Percentiles rank a stretch among this genome's conserved stretches.
phyloP scores from a whole-genome alignment of 2,797 vertebrate species.

The Mus minutoides region DNA sequence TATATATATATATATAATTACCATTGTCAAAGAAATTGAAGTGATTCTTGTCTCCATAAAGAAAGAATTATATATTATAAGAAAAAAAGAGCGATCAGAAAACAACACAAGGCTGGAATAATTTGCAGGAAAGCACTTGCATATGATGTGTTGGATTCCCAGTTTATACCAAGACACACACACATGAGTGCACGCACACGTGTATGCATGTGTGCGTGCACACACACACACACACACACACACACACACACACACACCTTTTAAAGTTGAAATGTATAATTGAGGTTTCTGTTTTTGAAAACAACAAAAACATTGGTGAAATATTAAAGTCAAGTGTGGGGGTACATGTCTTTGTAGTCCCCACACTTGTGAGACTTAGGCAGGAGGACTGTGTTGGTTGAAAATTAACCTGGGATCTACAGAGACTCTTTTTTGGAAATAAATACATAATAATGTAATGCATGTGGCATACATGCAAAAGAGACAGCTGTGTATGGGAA shows the following conservation, averaged over 20 bases:
- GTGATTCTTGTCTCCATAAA: background rate
- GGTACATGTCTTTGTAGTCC: background rate
- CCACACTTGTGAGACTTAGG: background rate
- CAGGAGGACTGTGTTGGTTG: background rate
- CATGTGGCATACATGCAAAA: background rate
- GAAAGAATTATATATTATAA: background rate
- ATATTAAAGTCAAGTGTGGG: background rate
- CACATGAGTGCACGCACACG: too few relatives aligned
- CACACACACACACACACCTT: background rate
- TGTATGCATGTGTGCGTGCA: background rate
- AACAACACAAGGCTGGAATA: background rate
- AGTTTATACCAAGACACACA: background rate
- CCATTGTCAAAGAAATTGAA: background rate
- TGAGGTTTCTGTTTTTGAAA: background rate
- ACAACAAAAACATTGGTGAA: constrained; percentile 2
- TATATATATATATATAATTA: background rate
- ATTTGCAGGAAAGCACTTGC: background rate
- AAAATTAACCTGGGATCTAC: background rate
- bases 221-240: too few relatives aligned
- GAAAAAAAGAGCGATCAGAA: background rate
- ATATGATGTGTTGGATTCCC: background rate
- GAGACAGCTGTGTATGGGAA: background rate
- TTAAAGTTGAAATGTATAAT: background rate
- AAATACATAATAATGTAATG: background rate
- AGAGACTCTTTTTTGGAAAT: background rate